Percentiles rank a stretch among this genome's conserved stretches.
Conservation (phyloP, 2,888 invertebrate genomes). For the Xanthia togata region DNA sequence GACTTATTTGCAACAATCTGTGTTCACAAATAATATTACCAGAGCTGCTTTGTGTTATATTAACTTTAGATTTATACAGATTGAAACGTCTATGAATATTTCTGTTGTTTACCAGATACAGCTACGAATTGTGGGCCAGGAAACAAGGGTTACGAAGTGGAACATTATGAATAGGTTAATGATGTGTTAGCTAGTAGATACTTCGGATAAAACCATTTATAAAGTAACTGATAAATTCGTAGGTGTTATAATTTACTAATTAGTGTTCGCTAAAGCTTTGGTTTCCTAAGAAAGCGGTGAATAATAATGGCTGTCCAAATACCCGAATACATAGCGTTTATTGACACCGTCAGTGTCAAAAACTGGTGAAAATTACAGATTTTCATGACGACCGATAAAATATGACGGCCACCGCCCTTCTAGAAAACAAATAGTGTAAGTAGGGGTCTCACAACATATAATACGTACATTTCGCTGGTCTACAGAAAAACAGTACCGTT, state of each 20-base stretch:
- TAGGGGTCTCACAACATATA: too few species aligned
- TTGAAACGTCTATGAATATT: constrained; percentile 54
- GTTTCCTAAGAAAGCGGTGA: not conserved
- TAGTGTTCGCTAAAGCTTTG: not conserved
- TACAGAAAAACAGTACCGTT: too few species aligned
- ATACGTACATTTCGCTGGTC: too few species aligned
- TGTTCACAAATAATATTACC: constrained; percentile 79
- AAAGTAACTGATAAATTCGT: not conserved
- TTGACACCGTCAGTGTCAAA: not conserved
- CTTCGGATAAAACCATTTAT: not conserved
- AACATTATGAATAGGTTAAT: not conserved
- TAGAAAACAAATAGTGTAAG: too few species aligned
- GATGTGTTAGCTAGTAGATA: not conserved
- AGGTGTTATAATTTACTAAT: not conserved
- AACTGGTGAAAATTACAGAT: not conserved
- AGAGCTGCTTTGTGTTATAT: constrained; percentile 67
- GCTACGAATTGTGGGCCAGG: constrained; percentile 7
- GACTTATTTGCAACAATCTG: constrained; percentile 81
- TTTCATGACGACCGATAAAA: not conserved
- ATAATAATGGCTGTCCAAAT: not conserved
- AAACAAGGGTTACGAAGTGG: constrained; percentile 26
- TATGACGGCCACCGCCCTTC: too few species aligned
- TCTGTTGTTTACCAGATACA: constrained; percentile 39
- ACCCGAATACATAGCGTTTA: not conserved
- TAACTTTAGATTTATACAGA: constrained; percentile 59